Evolutionary conservation across 2,888 invertebrate species (phyloP).

Genomic region (Chorisops tibialis): DNA sequence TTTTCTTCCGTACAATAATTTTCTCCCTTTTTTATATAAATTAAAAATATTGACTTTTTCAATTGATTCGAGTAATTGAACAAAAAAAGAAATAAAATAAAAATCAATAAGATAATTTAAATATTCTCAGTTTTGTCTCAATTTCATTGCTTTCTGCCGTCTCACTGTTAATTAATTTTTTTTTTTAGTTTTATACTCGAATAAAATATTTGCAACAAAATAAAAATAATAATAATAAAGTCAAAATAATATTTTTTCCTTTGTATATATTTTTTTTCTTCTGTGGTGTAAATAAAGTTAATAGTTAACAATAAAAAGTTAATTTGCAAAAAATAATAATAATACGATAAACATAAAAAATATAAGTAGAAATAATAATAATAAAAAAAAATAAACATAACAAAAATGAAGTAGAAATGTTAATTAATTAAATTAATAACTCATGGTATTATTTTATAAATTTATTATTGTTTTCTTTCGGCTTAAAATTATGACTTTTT

Average conservation of each 20-base stretch:
- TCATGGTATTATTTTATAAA: constrained; percentile 17
- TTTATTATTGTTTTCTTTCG: constrained; percentile 19
- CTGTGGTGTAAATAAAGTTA: constrained; percentile 4
- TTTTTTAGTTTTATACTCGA: too few species aligned
- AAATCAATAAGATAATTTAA: neutral
- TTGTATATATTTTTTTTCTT: constrained; percentile 2
- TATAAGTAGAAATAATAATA: constrained; percentile 12
- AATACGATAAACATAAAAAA: constrained; percentile 16
- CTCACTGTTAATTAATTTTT: too few species aligned
- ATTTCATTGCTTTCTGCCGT: too few species aligned
- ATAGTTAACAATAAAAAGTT: constrained; percentile 16
- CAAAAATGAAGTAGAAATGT: constrained; percentile 12
- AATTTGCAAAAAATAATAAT: constrained; percentile 15
- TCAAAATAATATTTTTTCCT: neutral
- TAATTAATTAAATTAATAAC: constrained; percentile 24
- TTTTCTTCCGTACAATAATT: neutral
- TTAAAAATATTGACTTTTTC: neutral
- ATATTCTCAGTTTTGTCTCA: too few species aligned
- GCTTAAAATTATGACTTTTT: constrained; percentile 34
- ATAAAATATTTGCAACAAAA: neutral
- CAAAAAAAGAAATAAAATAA: neutral
- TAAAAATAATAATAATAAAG: neutral
- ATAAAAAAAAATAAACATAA: constrained; percentile 9
- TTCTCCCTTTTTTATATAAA: constrained; percentile 3
- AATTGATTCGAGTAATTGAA: constrained; percentile 11